These are phyloP conservation scores for Lithophane ornitopus DNA, from an alignment of 2,888 invertebrate species.

Conservation along the genomic window DNA sequence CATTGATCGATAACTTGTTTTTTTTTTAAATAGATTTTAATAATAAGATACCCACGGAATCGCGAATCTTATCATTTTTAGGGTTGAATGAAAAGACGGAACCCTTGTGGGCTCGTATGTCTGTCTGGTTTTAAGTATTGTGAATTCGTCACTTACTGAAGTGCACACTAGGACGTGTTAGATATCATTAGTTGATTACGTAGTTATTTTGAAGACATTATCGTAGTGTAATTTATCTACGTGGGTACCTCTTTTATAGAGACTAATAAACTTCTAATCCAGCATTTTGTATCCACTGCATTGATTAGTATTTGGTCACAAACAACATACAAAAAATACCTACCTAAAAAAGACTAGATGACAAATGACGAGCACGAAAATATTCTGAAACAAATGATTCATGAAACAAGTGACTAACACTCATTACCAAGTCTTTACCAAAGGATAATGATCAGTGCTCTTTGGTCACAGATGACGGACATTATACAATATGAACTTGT, in stretches of 20 bases:
- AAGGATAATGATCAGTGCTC: background rate
- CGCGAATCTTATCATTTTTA: background rate
- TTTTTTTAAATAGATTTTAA: background rate
- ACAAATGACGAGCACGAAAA: slow-evolving; percentile 16
- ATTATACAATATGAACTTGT: slow-evolving; percentile 26
- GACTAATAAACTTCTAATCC: too few species aligned
- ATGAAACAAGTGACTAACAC: slow-evolving; percentile 32
- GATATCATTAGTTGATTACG: too few species aligned
- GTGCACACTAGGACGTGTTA: too few species aligned
- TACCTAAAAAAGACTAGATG: background rate
- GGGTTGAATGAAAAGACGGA: too few species aligned
- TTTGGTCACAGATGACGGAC: slow-evolving; percentile 26
- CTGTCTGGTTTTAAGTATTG: too few species aligned
- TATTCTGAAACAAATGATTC: slow-evolving; percentile 37
- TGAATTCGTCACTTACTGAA: too few species aligned
- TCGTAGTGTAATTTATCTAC: too few species aligned
- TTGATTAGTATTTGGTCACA: too few species aligned
- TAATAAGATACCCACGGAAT: background rate
- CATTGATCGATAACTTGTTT: background rate
- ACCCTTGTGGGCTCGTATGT: too few species aligned
- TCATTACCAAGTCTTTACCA: slow-evolving; percentile 26
- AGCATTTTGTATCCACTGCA: too few species aligned
- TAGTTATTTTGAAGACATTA: too few species aligned
- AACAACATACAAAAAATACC: background rate
- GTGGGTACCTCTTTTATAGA: too few species aligned